These are phyloP conservation scores for Onthophagus taurus DNA, from an alignment of 1,140 invertebrate genomes.

Conservation along the genomic window DNA sequence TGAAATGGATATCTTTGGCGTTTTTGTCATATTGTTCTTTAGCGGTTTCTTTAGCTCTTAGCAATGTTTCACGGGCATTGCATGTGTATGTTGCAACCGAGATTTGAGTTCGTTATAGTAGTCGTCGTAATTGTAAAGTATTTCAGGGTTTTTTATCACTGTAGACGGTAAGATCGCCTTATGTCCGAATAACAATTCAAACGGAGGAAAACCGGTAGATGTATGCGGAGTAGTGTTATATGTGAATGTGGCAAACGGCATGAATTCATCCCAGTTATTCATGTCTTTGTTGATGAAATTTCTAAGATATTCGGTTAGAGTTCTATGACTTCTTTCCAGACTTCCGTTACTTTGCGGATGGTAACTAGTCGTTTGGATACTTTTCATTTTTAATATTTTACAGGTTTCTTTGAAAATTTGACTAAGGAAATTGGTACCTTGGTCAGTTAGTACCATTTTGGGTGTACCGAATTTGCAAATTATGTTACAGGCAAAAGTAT, in stretches of 20 bases:
- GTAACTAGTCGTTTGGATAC: slow-evolving; percentile 19
- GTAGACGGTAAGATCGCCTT: slow-evolving; percentile 25
- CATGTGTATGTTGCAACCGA: slow-evolving; percentile 26
- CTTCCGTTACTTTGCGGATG: slow-evolving; percentile 32
- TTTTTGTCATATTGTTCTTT: slow-evolving; percentile 30
- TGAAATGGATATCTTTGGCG: too few species aligned
- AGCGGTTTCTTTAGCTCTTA: slow-evolving; percentile 24
- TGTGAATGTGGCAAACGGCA: slow-evolving; percentile 33
- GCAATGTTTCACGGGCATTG: slow-evolving; percentile 28
- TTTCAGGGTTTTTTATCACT: slow-evolving; percentile 19
- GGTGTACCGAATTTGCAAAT: slow-evolving; percentile 30
- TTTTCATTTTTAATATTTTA: slow-evolving; percentile 28
- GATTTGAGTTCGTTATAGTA: slow-evolving; percentile 26
- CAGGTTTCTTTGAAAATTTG: slow-evolving; percentile 22
- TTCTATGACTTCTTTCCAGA: slow-evolving; percentile 31
- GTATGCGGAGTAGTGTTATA: slow-evolving; percentile 35
- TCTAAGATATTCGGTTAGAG: slow-evolving; percentile 31
- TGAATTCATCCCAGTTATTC: slow-evolving; percentile 29
- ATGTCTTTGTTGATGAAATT: slow-evolving; percentile 24
- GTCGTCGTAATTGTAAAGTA: slow-evolving; percentile 29
- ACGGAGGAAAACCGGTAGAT: slow-evolving; percentile 35
- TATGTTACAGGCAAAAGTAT: slow-evolving; percentile 25
- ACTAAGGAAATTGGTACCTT: slow-evolving; percentile 29
- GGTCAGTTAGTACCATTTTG: slow-evolving; percentile 28
- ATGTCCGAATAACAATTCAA: slow-evolving; percentile 36